phyloP scores from a whole-genome alignment of 2,113 vertebrate species.

The Brachypteracias leptosomus region DNA sequence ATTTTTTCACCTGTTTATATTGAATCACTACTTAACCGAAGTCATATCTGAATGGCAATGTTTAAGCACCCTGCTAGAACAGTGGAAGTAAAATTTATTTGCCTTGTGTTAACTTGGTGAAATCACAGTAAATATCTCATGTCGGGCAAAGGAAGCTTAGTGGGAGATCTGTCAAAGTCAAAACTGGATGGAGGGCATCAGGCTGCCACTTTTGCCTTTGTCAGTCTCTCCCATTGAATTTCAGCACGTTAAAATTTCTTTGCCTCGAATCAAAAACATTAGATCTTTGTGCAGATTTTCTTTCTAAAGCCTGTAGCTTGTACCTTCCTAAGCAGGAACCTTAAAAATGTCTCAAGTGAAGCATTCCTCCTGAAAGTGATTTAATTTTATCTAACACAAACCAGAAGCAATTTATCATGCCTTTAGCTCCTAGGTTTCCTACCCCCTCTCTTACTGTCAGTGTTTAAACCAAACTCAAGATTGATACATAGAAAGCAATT shows the following conservation, averaged over 20 bases:
- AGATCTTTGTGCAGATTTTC: background rate
- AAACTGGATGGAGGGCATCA: background rate
- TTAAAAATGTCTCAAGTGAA: background rate
- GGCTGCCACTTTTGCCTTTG: background rate
- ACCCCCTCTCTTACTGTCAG: background rate
- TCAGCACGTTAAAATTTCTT: background rate
- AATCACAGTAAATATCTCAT: background rate
- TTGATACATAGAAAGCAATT: background rate
- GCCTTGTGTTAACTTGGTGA: background rate
- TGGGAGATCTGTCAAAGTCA: background rate
- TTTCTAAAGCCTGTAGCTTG: background rate
- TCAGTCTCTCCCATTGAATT: background rate
- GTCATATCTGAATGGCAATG: background rate
- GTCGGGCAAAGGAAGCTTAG: background rate
- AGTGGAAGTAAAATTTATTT: background rate
- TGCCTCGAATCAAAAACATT: background rate
- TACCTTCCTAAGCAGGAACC: background rate
- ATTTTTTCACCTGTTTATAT: background rate
- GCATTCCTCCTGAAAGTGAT: background rate
- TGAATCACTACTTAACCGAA: background rate
- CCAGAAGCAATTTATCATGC: background rate
- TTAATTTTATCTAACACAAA: conserved; percentile 34
- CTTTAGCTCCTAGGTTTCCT: background rate
- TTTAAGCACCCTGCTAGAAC: background rate
- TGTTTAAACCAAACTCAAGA: background rate